phyloP scores from a whole-genome alignment of 1,140 invertebrate genomes.

The Homarus americanus region DNA sequence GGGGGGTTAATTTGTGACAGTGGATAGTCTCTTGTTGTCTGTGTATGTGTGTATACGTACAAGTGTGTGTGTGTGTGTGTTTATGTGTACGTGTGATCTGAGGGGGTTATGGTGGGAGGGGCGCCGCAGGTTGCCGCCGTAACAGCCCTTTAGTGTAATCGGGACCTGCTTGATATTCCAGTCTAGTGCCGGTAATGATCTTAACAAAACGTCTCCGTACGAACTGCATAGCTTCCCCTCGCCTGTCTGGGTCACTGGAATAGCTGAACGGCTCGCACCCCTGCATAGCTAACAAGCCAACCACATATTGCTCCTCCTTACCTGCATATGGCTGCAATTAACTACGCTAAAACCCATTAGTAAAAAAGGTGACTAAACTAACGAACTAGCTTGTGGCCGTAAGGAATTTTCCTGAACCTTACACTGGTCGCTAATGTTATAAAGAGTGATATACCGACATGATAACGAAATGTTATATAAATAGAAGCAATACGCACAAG shows the following conservation, averaged over 20 bases:
- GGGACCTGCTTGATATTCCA: constrained; percentile 50
- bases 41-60: too few species aligned
- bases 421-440: background rate
- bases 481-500: background rate
- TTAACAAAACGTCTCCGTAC: constrained; percentile 67
- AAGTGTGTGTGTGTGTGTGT: too few species aligned
- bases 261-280: constrained; percentile 8
- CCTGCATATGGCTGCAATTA: constrained; percentile 49
- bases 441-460: constrained; percentile 27
- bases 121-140: background rate
- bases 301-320: constrained; percentile 46
- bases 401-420: background rate
- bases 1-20: too few species aligned
- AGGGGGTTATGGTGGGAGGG: background rate
- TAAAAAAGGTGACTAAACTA: constrained; percentile 21
- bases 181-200: constrained; percentile 46
- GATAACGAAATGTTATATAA: constrained; percentile 36
- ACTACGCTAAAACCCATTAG: constrained; percentile 24
- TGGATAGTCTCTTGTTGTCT: too few species aligned
- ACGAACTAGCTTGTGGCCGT: constrained; percentile 12
- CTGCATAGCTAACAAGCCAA: background rate
- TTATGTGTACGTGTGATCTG: background rate
- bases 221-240: constrained; percentile 44
- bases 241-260: constrained; percentile 16
- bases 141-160: constrained; percentile 14